Conservation (phyloP, 2,113 vertebrate species). For the Eurypyga helias region DNA sequence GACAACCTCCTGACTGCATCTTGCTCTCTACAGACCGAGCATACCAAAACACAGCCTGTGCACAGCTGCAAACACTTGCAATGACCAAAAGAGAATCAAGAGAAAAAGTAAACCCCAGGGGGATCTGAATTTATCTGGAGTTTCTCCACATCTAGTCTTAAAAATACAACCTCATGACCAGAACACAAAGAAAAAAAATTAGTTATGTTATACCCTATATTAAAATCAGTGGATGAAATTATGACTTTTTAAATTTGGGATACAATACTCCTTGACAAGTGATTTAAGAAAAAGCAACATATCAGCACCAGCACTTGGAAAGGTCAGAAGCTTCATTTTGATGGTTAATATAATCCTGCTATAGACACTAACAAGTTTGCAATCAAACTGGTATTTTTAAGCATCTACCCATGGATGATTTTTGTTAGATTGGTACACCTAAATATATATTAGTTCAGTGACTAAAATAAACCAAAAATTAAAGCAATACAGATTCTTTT, state of each 20-base stretch:
- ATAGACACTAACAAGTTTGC: neutral
- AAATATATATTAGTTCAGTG: neutral
- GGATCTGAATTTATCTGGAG: neutral
- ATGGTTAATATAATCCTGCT: neutral
- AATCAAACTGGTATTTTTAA: neutral
- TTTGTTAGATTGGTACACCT: neutral
- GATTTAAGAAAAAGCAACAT: neutral
- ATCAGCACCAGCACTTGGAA: neutral
- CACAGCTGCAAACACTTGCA: conserved; percentile 35
- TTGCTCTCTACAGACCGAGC: neutral
- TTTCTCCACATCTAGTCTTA: neutral
- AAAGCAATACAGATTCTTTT: neutral
- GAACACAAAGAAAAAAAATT: neutral
- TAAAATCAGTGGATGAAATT: neutral
- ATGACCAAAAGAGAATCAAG: conserved; percentile 22
- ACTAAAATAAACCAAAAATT: neutral
- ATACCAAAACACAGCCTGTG: conserved; percentile 10
- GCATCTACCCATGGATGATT: neutral
- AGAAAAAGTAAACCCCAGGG: neutral
- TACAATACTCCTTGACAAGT: neutral
- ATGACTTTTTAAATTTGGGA: neutral
- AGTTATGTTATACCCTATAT: neutral
- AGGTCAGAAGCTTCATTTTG: neutral
- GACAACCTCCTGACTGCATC: conserved; percentile 5
- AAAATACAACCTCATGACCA: conserved; percentile 1